phyloP scores from a whole-genome alignment of 1,140 invertebrate species.

The Bombus turneri region DNA sequence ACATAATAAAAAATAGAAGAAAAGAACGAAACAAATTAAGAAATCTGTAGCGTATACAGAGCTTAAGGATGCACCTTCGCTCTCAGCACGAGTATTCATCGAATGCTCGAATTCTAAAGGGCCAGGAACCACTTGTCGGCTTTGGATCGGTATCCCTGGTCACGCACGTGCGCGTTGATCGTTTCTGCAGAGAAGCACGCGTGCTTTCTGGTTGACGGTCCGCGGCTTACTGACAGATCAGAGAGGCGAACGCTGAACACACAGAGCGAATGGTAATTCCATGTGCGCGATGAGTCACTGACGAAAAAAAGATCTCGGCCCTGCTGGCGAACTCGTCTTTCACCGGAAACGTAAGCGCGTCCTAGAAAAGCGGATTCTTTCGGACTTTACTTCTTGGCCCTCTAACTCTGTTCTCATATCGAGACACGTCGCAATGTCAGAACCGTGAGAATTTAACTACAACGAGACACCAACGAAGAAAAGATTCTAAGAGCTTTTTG shows the following conservation, averaged over 20 bases:
- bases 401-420: neutral
- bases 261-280: slow-evolving; percentile 56
- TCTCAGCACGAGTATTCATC: neutral
- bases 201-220: slow-evolving; percentile 47
- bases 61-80: neutral
- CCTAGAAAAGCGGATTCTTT: slow-evolving; percentile 31
- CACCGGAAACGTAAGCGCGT: slow-evolving; percentile 21
- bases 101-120: neutral
- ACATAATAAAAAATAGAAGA: neutral
- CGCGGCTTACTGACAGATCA: slow-evolving; percentile 57
- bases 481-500: neutral
- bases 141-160: slow-evolving; percentile 2
- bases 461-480: no score
- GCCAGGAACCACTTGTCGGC: neutral
- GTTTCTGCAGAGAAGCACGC: slow-evolving; percentile 13
- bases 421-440: neutral
- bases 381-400: neutral
- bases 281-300: slow-evolving; percentile 53
- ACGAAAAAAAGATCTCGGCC: slow-evolving; percentile 8
- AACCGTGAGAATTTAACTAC: neutral
- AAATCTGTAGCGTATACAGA: neutral
- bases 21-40: neutral
- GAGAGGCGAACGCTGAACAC: slow-evolving; percentile 35
- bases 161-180: slow-evolving; percentile 46
- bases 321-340: slow-evolving; percentile 6